phyloP scores from a whole-genome alignment of 2,888 invertebrate species.

The Fissipunctia ypsillon region DNA sequence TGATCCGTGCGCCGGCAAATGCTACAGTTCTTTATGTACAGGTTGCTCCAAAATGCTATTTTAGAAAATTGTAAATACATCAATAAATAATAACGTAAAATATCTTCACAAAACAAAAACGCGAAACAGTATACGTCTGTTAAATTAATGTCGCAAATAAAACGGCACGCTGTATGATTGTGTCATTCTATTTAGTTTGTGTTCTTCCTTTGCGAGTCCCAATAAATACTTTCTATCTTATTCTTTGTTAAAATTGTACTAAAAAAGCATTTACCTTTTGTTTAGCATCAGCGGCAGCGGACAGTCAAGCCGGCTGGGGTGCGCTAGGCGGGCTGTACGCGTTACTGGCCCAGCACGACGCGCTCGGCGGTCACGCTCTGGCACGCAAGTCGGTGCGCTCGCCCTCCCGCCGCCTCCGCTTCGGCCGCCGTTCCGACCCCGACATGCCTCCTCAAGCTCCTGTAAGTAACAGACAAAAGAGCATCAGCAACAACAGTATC shows the following conservation, averaged over 20 bases:
- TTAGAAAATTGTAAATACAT: too few relatives aligned
- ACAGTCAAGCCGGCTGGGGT: constrained; percentile 83
- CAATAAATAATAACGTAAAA: too few relatives aligned
- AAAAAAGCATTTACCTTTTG: not conserved
- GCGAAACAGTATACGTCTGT: too few relatives aligned
- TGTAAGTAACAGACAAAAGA: constrained; percentile 72
- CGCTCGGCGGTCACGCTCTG: constrained; percentile 92
- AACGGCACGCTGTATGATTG: not conserved
- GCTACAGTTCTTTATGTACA: too few relatives aligned
- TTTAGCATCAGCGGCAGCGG: constrained; percentile 75
- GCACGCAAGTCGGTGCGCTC: constrained; percentile 95
- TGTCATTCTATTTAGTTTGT: not conserved
- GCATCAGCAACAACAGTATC: not conserved
- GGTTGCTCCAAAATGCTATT: too few relatives aligned
- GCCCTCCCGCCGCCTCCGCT: constrained; percentile 94
- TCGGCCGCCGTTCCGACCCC: constrained; percentile 94
- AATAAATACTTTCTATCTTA: not conserved
- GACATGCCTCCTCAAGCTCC: constrained; percentile 90
- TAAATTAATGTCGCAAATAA: too few relatives aligned
- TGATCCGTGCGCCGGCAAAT: too few relatives aligned
- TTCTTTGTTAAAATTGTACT: not conserved
- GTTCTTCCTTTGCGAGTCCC: not conserved
- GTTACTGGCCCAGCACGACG: constrained; percentile 91
- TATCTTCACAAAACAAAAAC: too few relatives aligned
- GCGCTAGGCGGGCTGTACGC: constrained; percentile 91